A percentile compares a stretch with the other conserved stretches of the same genome.
Conservation (phyloP, 2,797 vertebrate species). For the Hippoglossus hippoglossus region DNA sequence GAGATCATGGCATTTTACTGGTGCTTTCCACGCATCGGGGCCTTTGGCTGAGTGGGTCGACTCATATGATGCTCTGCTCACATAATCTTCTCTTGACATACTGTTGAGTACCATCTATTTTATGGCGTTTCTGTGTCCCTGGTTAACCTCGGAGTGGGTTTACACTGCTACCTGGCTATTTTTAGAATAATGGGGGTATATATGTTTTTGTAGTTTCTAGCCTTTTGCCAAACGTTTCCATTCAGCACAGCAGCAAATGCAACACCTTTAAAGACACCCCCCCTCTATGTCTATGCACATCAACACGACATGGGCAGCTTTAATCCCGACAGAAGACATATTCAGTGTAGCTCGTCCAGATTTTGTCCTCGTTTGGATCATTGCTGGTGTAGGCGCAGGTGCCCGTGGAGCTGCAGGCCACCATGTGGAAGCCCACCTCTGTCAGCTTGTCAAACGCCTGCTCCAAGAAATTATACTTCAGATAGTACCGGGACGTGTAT, state of each 20-base stretch:
- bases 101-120: slow-evolving; percentile 12
- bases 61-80: background rate
- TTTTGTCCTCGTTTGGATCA: slow-evolving; percentile 94
- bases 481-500: slow-evolving; percentile 94
- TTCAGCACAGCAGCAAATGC: slow-evolving; percentile 36
- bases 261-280: slow-evolving; percentile 30
- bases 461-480: slow-evolving; percentile 95
- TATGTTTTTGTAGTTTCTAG: slow-evolving; percentile 3
- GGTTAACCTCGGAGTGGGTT: slow-evolving; percentile 5
- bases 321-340: slow-evolving; percentile 95
- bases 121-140: background rate
- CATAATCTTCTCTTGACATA: slow-evolving; percentile 7
- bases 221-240: slow-evolving; percentile 3
- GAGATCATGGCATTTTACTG: slow-evolving; percentile 28
- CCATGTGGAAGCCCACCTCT: slow-evolving; percentile 93
- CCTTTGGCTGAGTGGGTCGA: slow-evolving; percentile 27
- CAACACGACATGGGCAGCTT: slow-evolving; percentile 34
- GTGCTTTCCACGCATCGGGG: slow-evolving; percentile 5
- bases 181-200: slow-evolving; percentile 10
- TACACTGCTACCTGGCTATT: slow-evolving; percentile 9
- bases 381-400: slow-evolving; percentile 92
- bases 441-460: slow-evolving; percentile 95
- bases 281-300: slow-evolving; percentile 55
- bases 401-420: slow-evolving; percentile 93
- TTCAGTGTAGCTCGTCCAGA: slow-evolving; percentile 97